Conservation (phyloP, 1,140 invertebrate species). For the Glossosoma conforme region DNA sequence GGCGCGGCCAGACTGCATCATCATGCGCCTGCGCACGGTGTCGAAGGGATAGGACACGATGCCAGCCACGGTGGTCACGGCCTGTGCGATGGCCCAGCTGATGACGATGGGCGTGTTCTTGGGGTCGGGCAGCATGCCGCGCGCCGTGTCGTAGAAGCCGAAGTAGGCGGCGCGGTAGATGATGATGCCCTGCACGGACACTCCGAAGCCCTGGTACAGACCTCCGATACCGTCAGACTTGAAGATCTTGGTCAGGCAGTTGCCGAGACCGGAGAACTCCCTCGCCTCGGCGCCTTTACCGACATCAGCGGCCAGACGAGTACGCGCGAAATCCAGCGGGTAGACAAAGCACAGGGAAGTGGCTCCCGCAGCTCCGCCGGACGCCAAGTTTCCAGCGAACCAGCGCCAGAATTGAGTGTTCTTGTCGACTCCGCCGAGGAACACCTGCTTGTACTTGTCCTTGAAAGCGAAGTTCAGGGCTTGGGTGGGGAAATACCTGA, state of each 20-base stretch:
- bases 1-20: constrained; percentile 83
- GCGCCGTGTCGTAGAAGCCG: constrained; percentile 91
- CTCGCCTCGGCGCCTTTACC: constrained; percentile 75
- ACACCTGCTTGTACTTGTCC: constrained; percentile 82
- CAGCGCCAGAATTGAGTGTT: constrained; percentile 83
- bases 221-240: constrained; percentile 82
- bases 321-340: constrained; percentile 92
- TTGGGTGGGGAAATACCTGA: constrained; percentile 92
- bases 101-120: constrained; percentile 80
- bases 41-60: constrained; percentile 93
- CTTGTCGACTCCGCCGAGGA: constrained; percentile 80
- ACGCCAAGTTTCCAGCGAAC: constrained; percentile 83
- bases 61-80: constrained; percentile 81
- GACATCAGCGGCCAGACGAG: constrained; percentile 82
- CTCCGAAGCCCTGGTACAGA: constrained; percentile 88
- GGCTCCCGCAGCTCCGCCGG: constrained; percentile 90
- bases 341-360: constrained; percentile 93
- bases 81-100: constrained; percentile 83
- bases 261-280: constrained; percentile 81
- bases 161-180: constrained; percentile 92
- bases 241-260: constrained; percentile 84
- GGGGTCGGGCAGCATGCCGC: constrained; percentile 78
- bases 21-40: constrained; percentile 89
- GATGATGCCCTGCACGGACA: constrained; percentile 87
- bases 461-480: constrained; percentile 96